A percentile compares a stretch with the other conserved stretches of the same genome.
These are phyloP conservation scores for Numida meleagris DNA, from an alignment of 2,113 vertebrate species.

Conservation along the genomic window DNA sequence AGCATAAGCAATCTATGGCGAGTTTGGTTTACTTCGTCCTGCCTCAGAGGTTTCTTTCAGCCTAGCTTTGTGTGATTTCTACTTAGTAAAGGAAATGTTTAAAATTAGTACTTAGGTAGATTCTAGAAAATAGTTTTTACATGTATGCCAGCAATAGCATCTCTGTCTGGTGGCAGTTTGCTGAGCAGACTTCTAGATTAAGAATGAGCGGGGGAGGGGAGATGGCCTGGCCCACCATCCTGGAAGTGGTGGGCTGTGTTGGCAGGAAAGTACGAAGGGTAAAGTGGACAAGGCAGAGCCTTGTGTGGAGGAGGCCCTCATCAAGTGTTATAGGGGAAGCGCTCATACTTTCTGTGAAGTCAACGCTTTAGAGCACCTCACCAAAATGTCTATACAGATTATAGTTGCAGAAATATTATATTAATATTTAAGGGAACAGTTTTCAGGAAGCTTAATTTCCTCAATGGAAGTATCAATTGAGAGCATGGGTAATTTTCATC, in stretches of 20 bases:
- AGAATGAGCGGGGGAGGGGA: neutral
- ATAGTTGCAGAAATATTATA: constrained; percentile 4
- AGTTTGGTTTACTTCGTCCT: constrained; percentile 46
- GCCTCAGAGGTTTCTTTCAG: constrained; percentile 58
- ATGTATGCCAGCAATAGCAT: constrained; percentile 9
- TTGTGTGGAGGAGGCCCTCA: neutral
- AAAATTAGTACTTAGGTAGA: constrained; percentile 37
- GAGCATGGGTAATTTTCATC: constrained; percentile 17
- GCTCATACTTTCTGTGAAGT: neutral
- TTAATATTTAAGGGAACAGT: constrained; percentile 16
- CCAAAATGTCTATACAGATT: no score
- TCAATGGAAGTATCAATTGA: constrained; percentile 34
- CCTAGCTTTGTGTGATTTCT: constrained; percentile 28
- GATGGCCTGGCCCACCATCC: neutral
- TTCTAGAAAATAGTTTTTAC: neutral
- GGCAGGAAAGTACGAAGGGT: neutral
- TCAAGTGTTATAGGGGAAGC: neutral
- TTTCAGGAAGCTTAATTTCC: constrained; percentile 51
- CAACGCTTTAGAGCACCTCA: neutral
- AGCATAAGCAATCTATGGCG: constrained; percentile 62
- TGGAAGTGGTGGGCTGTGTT: neutral
- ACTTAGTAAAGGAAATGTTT: constrained; percentile 56
- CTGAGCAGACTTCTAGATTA: neutral
- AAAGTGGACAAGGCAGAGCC: neutral
- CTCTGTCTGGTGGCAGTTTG: neutral